A percentile compares a stretch with the other conserved stretches of the same genome.
These are phyloP conservation scores for Troides aeacus DNA, from an alignment of 2,888 invertebrate species.

Conservation along the genomic window DNA sequence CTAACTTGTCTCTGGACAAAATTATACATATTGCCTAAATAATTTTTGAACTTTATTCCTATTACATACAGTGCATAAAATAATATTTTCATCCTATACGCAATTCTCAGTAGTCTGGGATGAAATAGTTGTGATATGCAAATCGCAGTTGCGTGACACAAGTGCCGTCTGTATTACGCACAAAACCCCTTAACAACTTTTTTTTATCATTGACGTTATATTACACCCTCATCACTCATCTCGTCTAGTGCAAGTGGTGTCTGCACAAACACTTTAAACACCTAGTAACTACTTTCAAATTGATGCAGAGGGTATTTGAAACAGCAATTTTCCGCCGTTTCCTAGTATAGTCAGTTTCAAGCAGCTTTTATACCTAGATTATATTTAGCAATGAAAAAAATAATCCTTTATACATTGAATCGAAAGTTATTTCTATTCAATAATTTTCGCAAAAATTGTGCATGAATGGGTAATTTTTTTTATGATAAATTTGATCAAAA, in stretches of 20 bases:
- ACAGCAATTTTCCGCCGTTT: not conserved
- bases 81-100: not conserved
- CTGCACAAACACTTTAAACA: constrained; percentile 20
- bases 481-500: too few relatives aligned
- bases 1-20: too few relatives aligned
- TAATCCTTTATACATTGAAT: too few relatives aligned
- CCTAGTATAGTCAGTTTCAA: not conserved
- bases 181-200: constrained; percentile 23
- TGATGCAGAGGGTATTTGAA: constrained; percentile 4
- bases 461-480: too few relatives aligned
- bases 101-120: not conserved
- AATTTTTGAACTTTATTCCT: too few relatives aligned
- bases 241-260: constrained; percentile 15
- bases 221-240: constrained; percentile 26
- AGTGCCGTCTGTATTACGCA: constrained; percentile 28
- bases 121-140: constrained; percentile 21
- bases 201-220: constrained; percentile 25
- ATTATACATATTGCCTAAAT: too few relatives aligned
- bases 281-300: constrained; percentile 20
- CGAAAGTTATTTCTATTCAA: too few relatives aligned
- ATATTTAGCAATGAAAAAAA: too few relatives aligned
- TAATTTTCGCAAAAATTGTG: too few relatives aligned
- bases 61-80: too few relatives aligned
- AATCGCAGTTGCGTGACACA: constrained; percentile 24
- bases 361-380: too few relatives aligned